Conservation (phyloP, 2,888 invertebrate genomes). For the Meteorus colon region DNA sequence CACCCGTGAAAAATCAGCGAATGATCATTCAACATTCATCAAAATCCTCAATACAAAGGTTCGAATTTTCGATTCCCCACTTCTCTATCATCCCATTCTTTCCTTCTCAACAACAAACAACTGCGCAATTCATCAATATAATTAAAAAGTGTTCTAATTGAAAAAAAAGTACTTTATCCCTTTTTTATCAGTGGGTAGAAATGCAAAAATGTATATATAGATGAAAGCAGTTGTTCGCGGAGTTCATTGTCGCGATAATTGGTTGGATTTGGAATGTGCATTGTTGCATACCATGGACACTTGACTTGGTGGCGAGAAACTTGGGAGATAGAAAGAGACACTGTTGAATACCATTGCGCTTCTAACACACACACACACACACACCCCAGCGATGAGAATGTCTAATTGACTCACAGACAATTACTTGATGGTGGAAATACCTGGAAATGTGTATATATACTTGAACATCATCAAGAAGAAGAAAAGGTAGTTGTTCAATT, state of each 20-base stretch:
- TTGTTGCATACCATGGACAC: neutral
- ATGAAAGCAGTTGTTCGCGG: too few species aligned
- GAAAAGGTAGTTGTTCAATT: conserved; percentile 1
- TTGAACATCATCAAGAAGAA: neutral
- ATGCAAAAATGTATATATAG: too few species aligned
- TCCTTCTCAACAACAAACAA: too few species aligned
- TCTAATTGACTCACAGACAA: conserved; percentile 3
- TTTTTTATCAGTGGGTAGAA: too few species aligned
- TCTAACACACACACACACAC: neutral
- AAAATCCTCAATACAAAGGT: too few species aligned
- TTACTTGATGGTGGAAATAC: conserved; percentile 4
- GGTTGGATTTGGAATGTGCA: neutral
- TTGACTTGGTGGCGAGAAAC: neutral
- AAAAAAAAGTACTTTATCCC: too few species aligned
- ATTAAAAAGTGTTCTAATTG: too few species aligned
- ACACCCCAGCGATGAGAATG: neutral
- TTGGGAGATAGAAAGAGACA: neutral
- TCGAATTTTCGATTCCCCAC: too few species aligned
- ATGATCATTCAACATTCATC: too few species aligned
- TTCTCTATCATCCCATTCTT: too few species aligned
- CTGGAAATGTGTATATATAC: conserved; percentile 1
- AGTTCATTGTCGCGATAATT: conserved; percentile 3
- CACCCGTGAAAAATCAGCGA: too few species aligned
- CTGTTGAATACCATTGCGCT: neutral
- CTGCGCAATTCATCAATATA: too few species aligned